Percentiles rank a stretch among this genome's conserved stretches.
Conservation (phyloP, 2,888 invertebrate genomes). For the Spodoptera picta region DNA sequence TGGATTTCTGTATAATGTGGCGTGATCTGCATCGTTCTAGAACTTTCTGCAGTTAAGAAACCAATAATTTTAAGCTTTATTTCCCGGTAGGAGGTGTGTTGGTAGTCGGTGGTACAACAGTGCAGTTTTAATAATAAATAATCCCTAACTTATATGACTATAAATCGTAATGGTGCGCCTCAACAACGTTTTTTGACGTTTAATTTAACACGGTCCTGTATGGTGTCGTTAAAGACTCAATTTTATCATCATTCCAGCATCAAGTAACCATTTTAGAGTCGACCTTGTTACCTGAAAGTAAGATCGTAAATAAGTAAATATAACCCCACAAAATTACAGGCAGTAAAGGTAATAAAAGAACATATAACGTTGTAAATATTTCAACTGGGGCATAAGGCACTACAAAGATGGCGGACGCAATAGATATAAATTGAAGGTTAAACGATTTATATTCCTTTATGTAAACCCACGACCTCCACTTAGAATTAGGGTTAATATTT, state of each 20-base stretch:
- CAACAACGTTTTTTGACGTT: too few species aligned
- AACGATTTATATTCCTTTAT: constrained; percentile 29
- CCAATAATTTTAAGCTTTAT: too few species aligned
- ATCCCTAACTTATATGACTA: too few species aligned
- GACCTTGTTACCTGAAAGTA: constrained; percentile 10
- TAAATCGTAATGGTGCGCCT: too few species aligned
- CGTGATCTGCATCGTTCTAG: background rate
- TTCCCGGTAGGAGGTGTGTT: too few species aligned
- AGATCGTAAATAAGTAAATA: constrained; percentile 22
- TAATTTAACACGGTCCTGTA: too few species aligned
- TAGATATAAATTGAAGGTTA: constrained; percentile 44
- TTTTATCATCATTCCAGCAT: constrained; percentile 3
- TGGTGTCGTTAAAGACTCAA: too few species aligned
- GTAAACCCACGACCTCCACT: constrained; percentile 9
- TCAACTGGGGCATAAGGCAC: constrained; percentile 20
- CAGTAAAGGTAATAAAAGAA: constrained; percentile 27
- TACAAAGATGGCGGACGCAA: constrained; percentile 12
- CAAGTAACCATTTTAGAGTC: constrained; percentile 8
- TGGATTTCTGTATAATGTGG: constrained; percentile 23
- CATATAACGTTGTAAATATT: constrained; percentile 29
- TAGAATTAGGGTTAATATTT: constrained; percentile 16
- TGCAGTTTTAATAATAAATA: too few species aligned
- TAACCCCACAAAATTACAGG: constrained; percentile 18
- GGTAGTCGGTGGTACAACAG: too few species aligned
- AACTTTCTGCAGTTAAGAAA: too few species aligned